Evolutionary conservation across 2,888 invertebrate genomes (phyloP).

Genomic region (Nudaria mundana): DNA sequence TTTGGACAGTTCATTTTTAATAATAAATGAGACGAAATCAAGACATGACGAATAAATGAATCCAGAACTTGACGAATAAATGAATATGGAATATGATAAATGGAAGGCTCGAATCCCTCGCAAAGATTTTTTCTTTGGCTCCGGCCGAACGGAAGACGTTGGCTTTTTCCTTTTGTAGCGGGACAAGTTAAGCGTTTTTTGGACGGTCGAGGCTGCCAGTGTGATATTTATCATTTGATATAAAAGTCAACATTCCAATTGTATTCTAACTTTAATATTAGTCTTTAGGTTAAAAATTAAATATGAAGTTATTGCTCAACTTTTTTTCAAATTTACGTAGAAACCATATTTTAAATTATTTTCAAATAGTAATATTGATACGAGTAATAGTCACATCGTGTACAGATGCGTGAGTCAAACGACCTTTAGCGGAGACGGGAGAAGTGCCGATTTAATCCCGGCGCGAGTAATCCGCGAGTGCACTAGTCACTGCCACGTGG

Average conservation of each 20-base stretch:
- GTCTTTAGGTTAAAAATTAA: slow-evolving; percentile 42
- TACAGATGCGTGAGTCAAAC: slow-evolving; percentile 45
- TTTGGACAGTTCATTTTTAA: slow-evolving; percentile 82
- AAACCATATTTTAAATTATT: slow-evolving; percentile 13
- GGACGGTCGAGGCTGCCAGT: slow-evolving; percentile 66
- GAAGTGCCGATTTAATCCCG: slow-evolving; percentile 66
- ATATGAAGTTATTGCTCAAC: slow-evolving; percentile 22
- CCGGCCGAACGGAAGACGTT: slow-evolving; percentile 79
- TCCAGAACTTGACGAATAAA: slow-evolving; percentile 82
- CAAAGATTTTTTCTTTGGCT: slow-evolving; percentile 79
- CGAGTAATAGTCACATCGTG: slow-evolving; percentile 21
- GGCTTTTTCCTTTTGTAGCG: slow-evolving; percentile 80
- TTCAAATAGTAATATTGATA: slow-evolving; percentile 23
- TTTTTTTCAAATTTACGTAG: slow-evolving; percentile 18
- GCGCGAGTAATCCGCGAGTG: slow-evolving; percentile 72
- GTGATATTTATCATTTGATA: slow-evolving; percentile 79
- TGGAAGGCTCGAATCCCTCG: slow-evolving; percentile 77
- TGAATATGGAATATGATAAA: slow-evolving; percentile 82
- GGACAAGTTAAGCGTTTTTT: slow-evolving; percentile 81
- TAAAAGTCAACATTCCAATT: slow-evolving; percentile 68
- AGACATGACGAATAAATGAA: slow-evolving; percentile 83
- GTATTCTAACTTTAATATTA: slow-evolving; percentile 61
- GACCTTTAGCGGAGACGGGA: slow-evolving; percentile 38
- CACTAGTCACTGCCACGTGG: slow-evolving; percentile 81
- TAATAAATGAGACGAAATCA: slow-evolving; percentile 83